Conservation (phyloP, 2,797 vertebrate species). For the Eremophila alpestris region DNA sequence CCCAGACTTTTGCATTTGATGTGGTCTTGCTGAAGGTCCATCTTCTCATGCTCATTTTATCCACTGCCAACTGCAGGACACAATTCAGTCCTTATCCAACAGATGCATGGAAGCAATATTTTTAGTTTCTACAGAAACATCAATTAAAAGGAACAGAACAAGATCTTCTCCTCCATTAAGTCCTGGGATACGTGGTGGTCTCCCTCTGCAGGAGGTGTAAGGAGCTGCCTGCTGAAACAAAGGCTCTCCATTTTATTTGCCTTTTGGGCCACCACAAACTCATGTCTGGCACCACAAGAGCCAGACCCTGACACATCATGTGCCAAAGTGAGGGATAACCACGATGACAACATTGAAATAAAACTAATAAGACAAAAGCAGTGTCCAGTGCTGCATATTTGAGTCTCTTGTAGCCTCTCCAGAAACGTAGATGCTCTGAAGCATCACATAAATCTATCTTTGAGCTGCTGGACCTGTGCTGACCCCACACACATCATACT, state of each 20-base stretch:
- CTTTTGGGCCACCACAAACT: background rate
- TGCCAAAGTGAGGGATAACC: background rate
- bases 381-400: background rate
- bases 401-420: background rate
- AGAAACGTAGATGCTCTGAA: rapidly evolving
- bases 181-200: background rate
- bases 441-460: background rate
- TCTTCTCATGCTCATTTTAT: background rate
- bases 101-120: background rate
- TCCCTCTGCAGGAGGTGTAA: background rate
- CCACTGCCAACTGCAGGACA: background rate
- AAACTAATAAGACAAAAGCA: background rate
- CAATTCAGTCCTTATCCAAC: background rate
- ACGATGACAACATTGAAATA: rapidly evolving
- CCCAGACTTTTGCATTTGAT: background rate
- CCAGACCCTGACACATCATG: background rate
- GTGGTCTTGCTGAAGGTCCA: background rate
- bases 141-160: background rate
- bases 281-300: background rate
- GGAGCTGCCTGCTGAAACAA: background rate
- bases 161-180: background rate
- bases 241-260: background rate
- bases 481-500: rapidly evolving
- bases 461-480: background rate
- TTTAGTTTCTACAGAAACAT: background rate